Percentiles rank a stretch among this genome's conserved stretches.
Evolutionary conservation across 2,888 invertebrate genomes (phyloP).

Genomic region (Drosophila buzzatii): DNA sequence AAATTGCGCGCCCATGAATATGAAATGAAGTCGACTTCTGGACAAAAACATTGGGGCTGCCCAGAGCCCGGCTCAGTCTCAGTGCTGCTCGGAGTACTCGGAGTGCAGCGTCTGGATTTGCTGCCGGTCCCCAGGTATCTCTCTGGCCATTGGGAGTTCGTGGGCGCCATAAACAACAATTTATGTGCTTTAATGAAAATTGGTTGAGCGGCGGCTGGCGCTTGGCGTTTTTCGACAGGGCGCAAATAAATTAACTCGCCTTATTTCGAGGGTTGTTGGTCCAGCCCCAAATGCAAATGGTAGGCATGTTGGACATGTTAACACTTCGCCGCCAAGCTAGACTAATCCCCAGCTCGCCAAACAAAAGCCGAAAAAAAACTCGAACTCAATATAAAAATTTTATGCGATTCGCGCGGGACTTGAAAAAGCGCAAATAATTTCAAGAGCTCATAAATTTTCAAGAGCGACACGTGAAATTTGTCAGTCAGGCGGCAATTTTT

Average conservation of each 20-base stretch:
- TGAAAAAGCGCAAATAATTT: conserved; percentile 33
- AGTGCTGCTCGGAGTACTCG: neutral
- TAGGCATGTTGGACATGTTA: conserved; percentile 54
- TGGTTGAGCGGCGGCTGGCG: conserved; percentile 66
- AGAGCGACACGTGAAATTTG: conserved; percentile 55
- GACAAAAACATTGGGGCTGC: conserved; percentile 24
- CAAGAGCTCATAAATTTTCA: conserved; percentile 61
- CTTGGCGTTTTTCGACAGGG: conserved; percentile 57
- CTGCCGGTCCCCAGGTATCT: conserved; percentile 31
- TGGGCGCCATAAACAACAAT: conserved; percentile 74
- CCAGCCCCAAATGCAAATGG: conserved; percentile 47
- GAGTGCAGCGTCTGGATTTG: conserved; percentile 9
- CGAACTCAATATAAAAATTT: conserved; percentile 46
- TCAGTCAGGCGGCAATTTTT: conserved; percentile 58
- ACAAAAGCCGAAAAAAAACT: neutral
- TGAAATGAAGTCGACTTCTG: conserved; percentile 63
- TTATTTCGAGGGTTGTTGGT: conserved; percentile 19
- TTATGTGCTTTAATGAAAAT: conserved; percentile 77
- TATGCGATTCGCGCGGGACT: conserved; percentile 61
- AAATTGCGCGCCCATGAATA: conserved; percentile 68
- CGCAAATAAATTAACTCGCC: conserved; percentile 71
- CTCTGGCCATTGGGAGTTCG: neutral
- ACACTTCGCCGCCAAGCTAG: conserved; percentile 55
- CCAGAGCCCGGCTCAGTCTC: conserved; percentile 12
- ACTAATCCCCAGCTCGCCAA: conserved; percentile 21